These are phyloP conservation scores for Metellina segmentata DNA, from an alignment of 2,888 invertebrate species.

Conservation along the genomic window DNA sequence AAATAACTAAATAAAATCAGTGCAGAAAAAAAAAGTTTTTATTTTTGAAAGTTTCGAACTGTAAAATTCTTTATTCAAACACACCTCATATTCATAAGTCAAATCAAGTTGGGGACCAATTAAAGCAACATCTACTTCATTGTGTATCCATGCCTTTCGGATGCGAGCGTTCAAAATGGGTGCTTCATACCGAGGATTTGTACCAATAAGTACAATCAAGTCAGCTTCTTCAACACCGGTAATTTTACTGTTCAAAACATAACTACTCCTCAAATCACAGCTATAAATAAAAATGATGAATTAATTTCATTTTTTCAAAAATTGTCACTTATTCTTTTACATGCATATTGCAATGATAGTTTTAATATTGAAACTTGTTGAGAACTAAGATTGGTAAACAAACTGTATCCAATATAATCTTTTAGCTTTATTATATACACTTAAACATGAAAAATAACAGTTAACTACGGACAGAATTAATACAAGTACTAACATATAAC, in stretches of 20 bases:
- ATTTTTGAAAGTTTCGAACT: background rate
- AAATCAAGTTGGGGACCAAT: slow-evolving; percentile 95
- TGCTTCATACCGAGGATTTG: slow-evolving; percentile 98
- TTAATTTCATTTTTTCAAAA: no score
- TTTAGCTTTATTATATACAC: no score
- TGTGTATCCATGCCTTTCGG: slow-evolving; percentile 96
- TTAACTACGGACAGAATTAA: no score
- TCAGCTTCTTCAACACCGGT: slow-evolving; percentile 96
- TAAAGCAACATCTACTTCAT: slow-evolving; percentile 91
- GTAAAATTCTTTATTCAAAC: background rate
- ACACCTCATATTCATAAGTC: slow-evolving; percentile 92
- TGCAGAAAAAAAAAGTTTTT: no score
- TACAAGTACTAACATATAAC: no score
- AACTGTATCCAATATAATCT: no score
- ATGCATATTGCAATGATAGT: no score
- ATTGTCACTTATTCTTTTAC: no score
- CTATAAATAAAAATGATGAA: slow-evolving; percentile 84
- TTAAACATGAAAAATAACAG: no score
- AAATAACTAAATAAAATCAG: no score
- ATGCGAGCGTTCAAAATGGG: slow-evolving; percentile 97
- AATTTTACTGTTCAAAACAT: slow-evolving; percentile 94
- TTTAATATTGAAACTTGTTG: no score
- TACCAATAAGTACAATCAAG: slow-evolving; percentile 94
- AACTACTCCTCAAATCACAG: slow-evolving; percentile 93
- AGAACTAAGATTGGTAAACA: no score